phyloP scores from a whole-genome alignment of 2,113 vertebrate species.

The Excalfactoria chinensis region DNA sequence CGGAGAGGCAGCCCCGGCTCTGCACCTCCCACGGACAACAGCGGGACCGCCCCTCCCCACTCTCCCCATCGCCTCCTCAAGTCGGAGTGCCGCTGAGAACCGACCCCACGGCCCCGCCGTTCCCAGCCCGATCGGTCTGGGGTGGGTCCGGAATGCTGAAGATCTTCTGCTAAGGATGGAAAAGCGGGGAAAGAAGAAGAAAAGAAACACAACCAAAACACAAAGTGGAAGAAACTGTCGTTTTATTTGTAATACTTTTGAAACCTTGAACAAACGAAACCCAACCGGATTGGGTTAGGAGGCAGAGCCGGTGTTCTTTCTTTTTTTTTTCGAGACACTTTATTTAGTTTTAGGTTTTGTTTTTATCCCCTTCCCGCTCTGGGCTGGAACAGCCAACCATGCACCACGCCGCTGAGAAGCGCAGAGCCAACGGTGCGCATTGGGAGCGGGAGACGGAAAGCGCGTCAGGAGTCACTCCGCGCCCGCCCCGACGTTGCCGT shows the following conservation, averaged over 20 bases:
- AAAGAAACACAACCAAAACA: background rate
- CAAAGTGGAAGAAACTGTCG: accelerated
- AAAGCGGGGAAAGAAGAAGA: background rate
- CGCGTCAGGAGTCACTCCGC: too few species aligned
- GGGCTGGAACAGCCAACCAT: background rate
- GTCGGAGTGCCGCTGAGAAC: background rate
- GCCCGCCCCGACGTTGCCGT: too few species aligned
- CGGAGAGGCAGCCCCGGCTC: background rate
- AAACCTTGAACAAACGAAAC: background rate
- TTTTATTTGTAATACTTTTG: background rate
- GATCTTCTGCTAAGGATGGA: background rate
- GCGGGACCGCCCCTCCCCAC: too few species aligned
- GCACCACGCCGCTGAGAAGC: background rate
- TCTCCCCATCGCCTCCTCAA: background rate
- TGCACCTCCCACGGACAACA: background rate
- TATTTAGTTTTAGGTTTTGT: too few species aligned
- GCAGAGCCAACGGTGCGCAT: background rate
- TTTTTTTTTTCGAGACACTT: accelerated
- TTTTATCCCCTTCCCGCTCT: background rate
- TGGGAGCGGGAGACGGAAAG: background rate
- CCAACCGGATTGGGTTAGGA: background rate
- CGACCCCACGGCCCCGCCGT: background rate
- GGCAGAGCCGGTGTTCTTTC: accelerated
- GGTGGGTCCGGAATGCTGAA: background rate
- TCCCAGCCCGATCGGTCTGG: background rate